Conservation (phyloP, 1,140 invertebrate species). For the Lysiphlebus fabarum region DNA sequence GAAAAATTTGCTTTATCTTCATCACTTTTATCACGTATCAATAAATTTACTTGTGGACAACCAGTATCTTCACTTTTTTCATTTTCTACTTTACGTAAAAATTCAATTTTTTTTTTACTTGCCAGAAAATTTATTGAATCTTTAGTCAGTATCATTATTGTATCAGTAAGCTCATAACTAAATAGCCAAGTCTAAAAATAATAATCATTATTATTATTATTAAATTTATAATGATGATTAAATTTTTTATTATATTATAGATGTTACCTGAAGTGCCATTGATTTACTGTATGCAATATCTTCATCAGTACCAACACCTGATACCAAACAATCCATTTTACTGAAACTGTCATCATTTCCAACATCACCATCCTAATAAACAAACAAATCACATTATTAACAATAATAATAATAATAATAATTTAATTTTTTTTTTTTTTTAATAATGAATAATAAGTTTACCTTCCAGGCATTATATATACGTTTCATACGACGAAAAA, state of each 20-base stretch:
- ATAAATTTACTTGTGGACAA: constrained; percentile 81
- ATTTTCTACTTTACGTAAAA: constrained; percentile 87
- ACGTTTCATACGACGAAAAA: constrained; percentile 83
- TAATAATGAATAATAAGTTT: constrained; percentile 37
- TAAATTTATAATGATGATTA: too few species aligned
- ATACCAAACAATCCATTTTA: constrained; percentile 87
- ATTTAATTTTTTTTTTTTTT: background rate
- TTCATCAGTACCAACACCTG: constrained; percentile 87
- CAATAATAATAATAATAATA: constrained; percentile 7
- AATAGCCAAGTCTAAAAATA: constrained; percentile 87
- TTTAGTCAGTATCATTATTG: constrained; percentile 87
- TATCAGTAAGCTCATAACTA: constrained; percentile 95
- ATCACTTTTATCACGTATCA: constrained; percentile 89
- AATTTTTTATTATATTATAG: too few species aligned
- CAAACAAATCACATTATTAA: constrained; percentile 21
- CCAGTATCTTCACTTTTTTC: constrained; percentile 78
- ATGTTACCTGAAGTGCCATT: constrained; percentile 80
- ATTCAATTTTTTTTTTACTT: constrained; percentile 98
- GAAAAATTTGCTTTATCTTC: constrained; percentile 94
- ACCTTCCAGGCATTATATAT: constrained; percentile 90
- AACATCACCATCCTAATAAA: constrained; percentile 64
- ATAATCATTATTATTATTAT: too few species aligned
- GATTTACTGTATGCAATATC: constrained; percentile 96
- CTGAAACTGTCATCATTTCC: constrained; percentile 75
- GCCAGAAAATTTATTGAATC: constrained; percentile 84